Evolutionary conservation across 2,888 invertebrate genomes (phyloP).

Genomic region (Polietes domitor): DNA sequence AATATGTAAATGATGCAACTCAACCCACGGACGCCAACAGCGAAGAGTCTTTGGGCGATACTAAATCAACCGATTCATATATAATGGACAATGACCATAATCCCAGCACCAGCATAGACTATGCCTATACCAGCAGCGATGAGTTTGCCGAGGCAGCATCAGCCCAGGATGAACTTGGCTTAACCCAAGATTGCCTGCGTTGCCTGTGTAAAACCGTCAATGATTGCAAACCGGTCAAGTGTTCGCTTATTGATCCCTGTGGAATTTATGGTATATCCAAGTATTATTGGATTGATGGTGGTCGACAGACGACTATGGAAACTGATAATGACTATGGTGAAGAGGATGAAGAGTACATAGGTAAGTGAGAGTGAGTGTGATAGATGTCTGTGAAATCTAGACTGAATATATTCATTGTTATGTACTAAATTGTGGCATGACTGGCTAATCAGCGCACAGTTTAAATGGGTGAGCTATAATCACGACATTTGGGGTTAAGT

Average conservation of each 20-base stretch:
- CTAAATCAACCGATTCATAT: not conserved
- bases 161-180: not conserved
- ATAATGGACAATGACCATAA: slow-evolving; percentile 9
- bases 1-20: slow-evolving; percentile 9
- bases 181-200: slow-evolving; percentile 71
- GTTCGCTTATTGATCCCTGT: slow-evolving; percentile 67
- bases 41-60: not conserved
- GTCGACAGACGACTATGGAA: slow-evolving; percentile 60
- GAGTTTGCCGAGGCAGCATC: not conserved
- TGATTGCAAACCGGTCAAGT: slow-evolving; percentile 67
- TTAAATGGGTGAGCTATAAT: too few species aligned
- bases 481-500: too few species aligned
- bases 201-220: slow-evolving; percentile 74
- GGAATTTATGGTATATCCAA: slow-evolving; percentile 74
- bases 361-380: not conserved
- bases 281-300: slow-evolving; percentile 75
- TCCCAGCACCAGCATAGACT: not conserved
- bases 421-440: too few species aligned
- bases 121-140: not conserved
- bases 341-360: slow-evolving; percentile 52
- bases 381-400: too few species aligned
- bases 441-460: too few species aligned
- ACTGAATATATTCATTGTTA: too few species aligned
- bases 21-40: not conserved
- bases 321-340: slow-evolving; percentile 1